Percentiles rank a stretch among this genome's conserved stretches.
These are phyloP conservation scores for Yponomeuta malinellus DNA, from an alignment of 2,888 invertebrate genomes.

Conservation along the genomic window DNA sequence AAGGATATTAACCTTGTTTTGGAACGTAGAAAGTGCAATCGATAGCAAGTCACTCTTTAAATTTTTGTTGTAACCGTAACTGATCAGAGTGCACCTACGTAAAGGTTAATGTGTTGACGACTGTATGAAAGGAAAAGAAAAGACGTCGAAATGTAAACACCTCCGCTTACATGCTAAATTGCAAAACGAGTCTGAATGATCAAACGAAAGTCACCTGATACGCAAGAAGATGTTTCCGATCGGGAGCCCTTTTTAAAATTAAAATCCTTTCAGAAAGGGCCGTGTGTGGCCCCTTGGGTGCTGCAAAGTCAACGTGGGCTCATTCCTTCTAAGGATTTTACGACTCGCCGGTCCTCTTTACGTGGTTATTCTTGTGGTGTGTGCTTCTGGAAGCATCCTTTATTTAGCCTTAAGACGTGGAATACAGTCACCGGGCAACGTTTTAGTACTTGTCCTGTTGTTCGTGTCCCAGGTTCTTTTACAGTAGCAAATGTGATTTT, in stretches of 20 bases:
- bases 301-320: conserved; percentile 25
- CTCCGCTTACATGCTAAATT: neutral
- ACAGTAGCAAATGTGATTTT: too few relatives aligned
- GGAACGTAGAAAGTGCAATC: too few relatives aligned
- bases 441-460: neutral
- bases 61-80: too few relatives aligned
- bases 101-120: too few relatives aligned
- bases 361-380: conserved; percentile 22
- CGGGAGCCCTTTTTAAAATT: conserved; percentile 28
- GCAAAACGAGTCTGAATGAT: neutral
- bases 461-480: neutral
- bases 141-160: neutral
- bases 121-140: neutral
- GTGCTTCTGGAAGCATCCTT: neutral
- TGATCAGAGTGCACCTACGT: too few relatives aligned
- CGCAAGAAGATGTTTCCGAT: neutral
- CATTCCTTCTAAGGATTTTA: conserved; percentile 30
- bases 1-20: too few relatives aligned
- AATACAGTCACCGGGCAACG: too few relatives aligned
- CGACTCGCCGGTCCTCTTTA: conserved; percentile 25
- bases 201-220: neutral
- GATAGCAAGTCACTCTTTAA: too few relatives aligned
- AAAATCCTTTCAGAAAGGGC: conserved; percentile 31
- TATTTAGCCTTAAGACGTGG: neutral
- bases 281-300: conserved; percentile 25